phyloP scores from a whole-genome alignment of 2,113 vertebrate species.

The Myxocyprinus asiaticus region DNA sequence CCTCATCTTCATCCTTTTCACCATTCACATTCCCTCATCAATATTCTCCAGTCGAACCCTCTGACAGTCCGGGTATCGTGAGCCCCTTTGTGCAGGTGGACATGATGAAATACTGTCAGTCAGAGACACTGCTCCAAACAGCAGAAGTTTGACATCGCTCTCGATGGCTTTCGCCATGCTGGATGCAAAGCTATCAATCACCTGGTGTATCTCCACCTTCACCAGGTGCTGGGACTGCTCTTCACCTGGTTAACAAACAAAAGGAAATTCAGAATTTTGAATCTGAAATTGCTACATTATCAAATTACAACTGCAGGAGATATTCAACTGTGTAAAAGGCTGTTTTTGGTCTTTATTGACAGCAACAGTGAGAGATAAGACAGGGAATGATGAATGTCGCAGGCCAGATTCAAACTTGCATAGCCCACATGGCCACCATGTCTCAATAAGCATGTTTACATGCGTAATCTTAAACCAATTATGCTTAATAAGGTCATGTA shows the following conservation, averaged over 20 bases:
- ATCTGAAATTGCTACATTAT: neutral
- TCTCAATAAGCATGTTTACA: no score
- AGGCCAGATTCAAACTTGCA: no score
- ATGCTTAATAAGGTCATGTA: no score
- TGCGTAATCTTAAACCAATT: no score
- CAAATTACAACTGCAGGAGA: neutral
- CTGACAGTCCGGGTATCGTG: slow-evolving; percentile 77
- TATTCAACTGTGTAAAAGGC: neutral
- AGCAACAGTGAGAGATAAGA: no score
- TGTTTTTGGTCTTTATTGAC: no score
- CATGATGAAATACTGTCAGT: slow-evolving; percentile 68
- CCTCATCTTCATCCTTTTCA: slow-evolving; percentile 67
- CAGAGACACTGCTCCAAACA: slow-evolving; percentile 81
- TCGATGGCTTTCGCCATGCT: slow-evolving; percentile 91
- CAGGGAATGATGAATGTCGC: no score
- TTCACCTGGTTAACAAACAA: slow-evolving; percentile 42
- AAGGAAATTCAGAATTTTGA: no score
- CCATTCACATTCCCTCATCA: slow-evolving; percentile 82
- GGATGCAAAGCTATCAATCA: slow-evolving; percentile 86
- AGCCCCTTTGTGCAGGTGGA: slow-evolving; percentile 62
- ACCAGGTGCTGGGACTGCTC: slow-evolving; percentile 76
- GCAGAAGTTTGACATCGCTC: slow-evolving; percentile 85
- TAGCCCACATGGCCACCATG: no score
- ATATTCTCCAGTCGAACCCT: slow-evolving; percentile 89
- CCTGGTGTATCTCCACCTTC: slow-evolving; percentile 84